A percentile compares a stretch with the other conserved stretches of the same genome.
phyloP scores from a whole-genome alignment of 35 echinoderm and acorn worm species.

The Acanthaster planci region DNA sequence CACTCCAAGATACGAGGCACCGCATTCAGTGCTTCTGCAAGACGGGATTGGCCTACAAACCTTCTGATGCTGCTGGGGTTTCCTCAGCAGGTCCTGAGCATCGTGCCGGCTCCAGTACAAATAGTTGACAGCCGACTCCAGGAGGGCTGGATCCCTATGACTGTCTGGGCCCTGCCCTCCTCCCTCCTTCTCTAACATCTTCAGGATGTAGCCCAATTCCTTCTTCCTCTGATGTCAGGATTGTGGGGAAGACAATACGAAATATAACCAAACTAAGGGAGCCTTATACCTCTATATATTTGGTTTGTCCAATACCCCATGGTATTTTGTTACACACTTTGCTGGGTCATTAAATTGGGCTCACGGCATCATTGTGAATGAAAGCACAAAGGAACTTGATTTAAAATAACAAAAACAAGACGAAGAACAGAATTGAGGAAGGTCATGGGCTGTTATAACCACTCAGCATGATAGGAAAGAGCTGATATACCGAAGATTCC shows the following conservation, averaged over 20 bases:
- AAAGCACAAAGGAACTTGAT: too few relatives aligned
- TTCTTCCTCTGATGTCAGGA: not conserved
- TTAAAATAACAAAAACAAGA: too few relatives aligned
- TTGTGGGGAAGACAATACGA: not conserved
- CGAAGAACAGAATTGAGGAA: too few relatives aligned
- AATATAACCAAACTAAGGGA: not conserved
- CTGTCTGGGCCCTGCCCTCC: not conserved
- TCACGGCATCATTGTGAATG: too few relatives aligned
- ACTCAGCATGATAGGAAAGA: too few relatives aligned
- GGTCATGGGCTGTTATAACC: too few relatives aligned
- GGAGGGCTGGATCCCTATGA: not conserved
- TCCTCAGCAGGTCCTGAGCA: not conserved
- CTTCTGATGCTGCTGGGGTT: conserved; percentile 16
- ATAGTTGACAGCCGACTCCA: not conserved
- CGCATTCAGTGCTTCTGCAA: too few relatives aligned
- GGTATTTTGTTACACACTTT: too few relatives aligned
- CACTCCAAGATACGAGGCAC: too few relatives aligned
- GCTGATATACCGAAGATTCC: too few relatives aligned
- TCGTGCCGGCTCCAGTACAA: conserved; percentile 19
- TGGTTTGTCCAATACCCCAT: too few relatives aligned
- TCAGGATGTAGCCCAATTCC: not conserved
- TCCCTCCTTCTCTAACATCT: not conserved
- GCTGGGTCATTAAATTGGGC: too few relatives aligned
- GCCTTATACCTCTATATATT: not conserved
- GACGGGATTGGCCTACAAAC: not conserved